A percentile compares a stretch with the other conserved stretches of the same genome.
Evolutionary conservation across 2,888 invertebrate genomes (phyloP).

Genomic region (Malthinus flaveolus): DNA sequence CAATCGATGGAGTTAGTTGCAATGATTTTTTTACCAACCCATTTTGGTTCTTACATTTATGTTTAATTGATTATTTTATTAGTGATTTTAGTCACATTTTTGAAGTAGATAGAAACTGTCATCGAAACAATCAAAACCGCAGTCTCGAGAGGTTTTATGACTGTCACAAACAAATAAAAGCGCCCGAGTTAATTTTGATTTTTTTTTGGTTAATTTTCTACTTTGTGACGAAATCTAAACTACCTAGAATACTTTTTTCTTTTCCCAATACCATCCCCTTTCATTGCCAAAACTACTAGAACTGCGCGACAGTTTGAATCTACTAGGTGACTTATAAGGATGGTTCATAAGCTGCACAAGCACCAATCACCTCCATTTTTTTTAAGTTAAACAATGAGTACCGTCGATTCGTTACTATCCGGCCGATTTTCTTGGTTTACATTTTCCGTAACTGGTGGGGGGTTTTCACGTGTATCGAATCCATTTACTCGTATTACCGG

Average conservation of each 20-base stretch:
- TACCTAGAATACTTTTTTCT: not conserved
- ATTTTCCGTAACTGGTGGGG: conserved; percentile 62
- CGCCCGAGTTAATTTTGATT: not conserved
- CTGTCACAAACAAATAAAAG: too few relatives aligned
- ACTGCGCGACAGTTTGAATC: conserved; percentile 2
- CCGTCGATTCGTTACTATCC: conserved; percentile 61
- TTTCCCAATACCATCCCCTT: conserved; percentile 1
- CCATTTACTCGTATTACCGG: conserved; percentile 57
- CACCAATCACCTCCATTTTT: conserved; percentile 44
- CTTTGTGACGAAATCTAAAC: not conserved
- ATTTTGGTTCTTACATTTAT: not conserved
- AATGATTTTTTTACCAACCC: not conserved
- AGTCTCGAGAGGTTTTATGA: conserved; percentile 10
- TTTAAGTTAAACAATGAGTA: conserved; percentile 46
- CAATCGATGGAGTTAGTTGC: conserved; percentile 4
- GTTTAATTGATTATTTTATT: not conserved
- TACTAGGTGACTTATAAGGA: conserved; percentile 18
- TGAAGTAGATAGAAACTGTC: conserved; percentile 19
- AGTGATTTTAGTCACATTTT: conserved; percentile 19
- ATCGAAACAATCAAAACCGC: conserved; percentile 10
- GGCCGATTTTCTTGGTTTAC: conserved; percentile 44
- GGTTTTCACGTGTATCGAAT: conserved; percentile 61
- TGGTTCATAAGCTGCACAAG: conserved; percentile 34
- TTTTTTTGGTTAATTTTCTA: not conserved
- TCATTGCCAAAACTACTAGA: not conserved